A percentile compares a stretch with the other conserved stretches of the same genome.
phyloP scores from a whole-genome alignment of 2,888 invertebrate genomes.

The Plusia festucae region DNA sequence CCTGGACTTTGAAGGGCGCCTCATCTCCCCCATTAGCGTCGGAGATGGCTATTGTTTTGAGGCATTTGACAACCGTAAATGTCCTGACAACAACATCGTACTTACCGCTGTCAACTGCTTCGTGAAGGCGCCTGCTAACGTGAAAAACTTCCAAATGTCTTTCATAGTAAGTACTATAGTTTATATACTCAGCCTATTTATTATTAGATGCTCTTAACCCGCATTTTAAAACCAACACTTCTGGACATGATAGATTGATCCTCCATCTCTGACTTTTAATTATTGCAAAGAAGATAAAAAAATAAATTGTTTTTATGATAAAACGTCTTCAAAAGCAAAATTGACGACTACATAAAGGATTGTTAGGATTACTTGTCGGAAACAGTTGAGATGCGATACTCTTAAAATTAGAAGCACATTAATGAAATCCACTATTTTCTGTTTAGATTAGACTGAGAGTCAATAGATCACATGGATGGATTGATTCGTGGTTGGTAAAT shows the following conservation, averaged over 20 bases:
- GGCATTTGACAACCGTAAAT: conserved; percentile 75
- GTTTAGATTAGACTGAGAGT: conserved; percentile 38
- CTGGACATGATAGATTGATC: too few relatives aligned
- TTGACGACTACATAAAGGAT: conserved; percentile 20
- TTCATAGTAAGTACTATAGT: conserved; percentile 82
- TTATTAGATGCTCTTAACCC: too few relatives aligned
- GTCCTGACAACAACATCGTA: conserved; percentile 65
- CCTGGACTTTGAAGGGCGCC: conserved; percentile 67
- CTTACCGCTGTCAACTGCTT: conserved; percentile 79
- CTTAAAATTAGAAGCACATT: neutral
- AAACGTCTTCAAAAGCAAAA: conserved; percentile 32
- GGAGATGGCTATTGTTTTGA: conserved; percentile 83
- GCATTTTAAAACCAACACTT: too few relatives aligned
- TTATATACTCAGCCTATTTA: too few relatives aligned
- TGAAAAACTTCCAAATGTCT: conserved; percentile 76
- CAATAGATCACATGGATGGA: conserved; percentile 34
- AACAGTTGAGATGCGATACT: conserved; percentile 27
- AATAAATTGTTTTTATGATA: conserved; percentile 13
- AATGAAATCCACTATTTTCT: conserved; percentile 11
- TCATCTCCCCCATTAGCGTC: conserved; percentile 62
- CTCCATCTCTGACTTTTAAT: neutral
- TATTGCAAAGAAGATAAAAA: neutral
- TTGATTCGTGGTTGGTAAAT: conserved; percentile 40
- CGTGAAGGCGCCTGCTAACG: conserved; percentile 54
- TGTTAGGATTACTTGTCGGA: conserved; percentile 40